A percentile compares a stretch with the other conserved stretches of the same genome.
These are phyloP conservation scores for Ectemnius cavifrons DNA, from an alignment of 2,888 invertebrate genomes.

Conservation along the genomic window DNA sequence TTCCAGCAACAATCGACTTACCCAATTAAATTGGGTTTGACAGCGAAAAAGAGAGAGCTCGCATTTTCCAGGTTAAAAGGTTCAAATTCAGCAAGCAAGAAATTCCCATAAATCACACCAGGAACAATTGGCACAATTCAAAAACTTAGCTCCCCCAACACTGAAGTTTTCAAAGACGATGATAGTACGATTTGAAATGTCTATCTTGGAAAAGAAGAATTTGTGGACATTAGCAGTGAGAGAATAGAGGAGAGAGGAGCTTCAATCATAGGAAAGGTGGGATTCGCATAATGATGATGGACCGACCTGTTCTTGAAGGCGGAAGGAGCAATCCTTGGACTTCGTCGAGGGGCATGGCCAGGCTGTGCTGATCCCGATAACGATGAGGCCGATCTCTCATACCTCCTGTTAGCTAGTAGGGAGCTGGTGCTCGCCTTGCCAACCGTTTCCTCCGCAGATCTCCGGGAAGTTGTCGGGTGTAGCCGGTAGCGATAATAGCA, in stretches of 20 bases:
- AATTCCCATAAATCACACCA: too few species aligned
- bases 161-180: too few species aligned
- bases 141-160: too few species aligned
- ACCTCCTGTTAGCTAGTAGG: conserved; percentile 47
- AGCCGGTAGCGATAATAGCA: background rate
- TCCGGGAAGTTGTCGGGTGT: conserved; percentile 33
- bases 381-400: conserved; percentile 73
- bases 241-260: too few species aligned
- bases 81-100: too few species aligned
- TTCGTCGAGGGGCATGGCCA: conserved; percentile 75
- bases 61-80: background rate
- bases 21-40: too few species aligned
- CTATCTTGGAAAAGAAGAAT: too few species aligned
- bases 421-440: conserved; percentile 39
- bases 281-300: background rate
- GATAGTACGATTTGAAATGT: too few species aligned
- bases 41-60: background rate
- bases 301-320: conserved; percentile 71
- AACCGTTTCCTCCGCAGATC: conserved; percentile 44
- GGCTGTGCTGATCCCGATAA: conserved; percentile 71
- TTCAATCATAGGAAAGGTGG: too few species aligned
- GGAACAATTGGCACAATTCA: too few species aligned
- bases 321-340: conserved; percentile 73
- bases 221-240: too few species aligned
- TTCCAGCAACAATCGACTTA: too few species aligned